Base-by-base conservation (phyloP, 2,797 vertebrate species). In the Myotis findleyi region DNA sequence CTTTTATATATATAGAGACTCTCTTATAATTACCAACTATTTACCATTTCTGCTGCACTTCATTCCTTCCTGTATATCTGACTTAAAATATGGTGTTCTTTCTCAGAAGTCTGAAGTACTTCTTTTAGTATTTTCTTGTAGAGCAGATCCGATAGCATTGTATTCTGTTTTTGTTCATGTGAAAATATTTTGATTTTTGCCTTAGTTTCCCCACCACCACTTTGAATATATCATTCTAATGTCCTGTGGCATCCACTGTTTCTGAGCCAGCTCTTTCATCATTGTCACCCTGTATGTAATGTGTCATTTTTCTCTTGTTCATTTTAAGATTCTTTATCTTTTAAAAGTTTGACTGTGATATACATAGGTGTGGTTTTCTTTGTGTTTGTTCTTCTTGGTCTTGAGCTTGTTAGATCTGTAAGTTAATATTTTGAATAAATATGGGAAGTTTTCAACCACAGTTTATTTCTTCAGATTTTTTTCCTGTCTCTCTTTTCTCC, bases 391-490 rank as follows among this genome's bases (percentile, higher is more conserved):
- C 30, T 82, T 68, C 30, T 82, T 68, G 76, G 27, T 64, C 12
- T 77, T 91, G 64, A 92, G 17, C 71, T 64, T 64, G 16, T 64
- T 71, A 44, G n/a, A 84, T 69, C 9, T 93, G 13, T 81, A 73
- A 80, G 21, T 93, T 84, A 73, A 53, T 81, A 30, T 86, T 93
- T 93, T 68, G 12, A 93, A 21, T 68, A 53, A 84, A n/a, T 88
- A 13, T 57, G 51, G 33, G 57, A 89, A 59, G 20, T 82, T 95
- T 69, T 95, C 44, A n/a, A 18, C 47, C 72, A 81, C 36, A 55
- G 62, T 72, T 89, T 80, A 44, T 55, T 79, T 91, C 21, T 75
- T 51, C 18, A 81, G 55, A 38, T 72, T 23, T 81, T 72, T 87
- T 68, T 68, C 25, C 11, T 64, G 0, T 27, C 33, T 75, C 3